These are phyloP conservation scores for Periplaneta americana DNA, from an alignment of 1,140 invertebrate genomes.

Conservation along the genomic window DNA sequence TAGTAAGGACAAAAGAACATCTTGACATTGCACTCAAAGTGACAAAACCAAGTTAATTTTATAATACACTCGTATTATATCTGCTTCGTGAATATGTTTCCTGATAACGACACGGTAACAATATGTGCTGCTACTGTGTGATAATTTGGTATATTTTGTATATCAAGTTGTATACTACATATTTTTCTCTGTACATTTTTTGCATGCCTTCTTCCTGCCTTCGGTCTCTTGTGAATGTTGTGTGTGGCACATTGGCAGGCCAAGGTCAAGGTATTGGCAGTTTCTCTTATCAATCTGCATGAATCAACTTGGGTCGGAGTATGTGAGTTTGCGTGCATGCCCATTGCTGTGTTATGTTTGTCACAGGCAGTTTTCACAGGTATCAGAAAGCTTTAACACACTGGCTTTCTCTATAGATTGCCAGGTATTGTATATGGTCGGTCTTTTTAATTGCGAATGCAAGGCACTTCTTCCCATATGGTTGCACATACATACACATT, in stretches of 20 bases:
- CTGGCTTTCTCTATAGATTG: no score
- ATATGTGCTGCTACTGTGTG: neutral
- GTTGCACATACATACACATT: neutral
- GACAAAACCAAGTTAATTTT: no score
- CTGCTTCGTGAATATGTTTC: no score
- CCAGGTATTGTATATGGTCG: no score
- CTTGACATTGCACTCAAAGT: no score
- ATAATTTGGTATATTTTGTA: neutral
- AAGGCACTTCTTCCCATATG: neutral
- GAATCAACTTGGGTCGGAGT: neutral
- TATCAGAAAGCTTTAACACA: no score
- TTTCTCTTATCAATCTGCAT: conserved; percentile 28
- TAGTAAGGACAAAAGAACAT: no score
- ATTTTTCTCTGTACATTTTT: conserved; percentile 48
- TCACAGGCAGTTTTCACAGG: neutral
- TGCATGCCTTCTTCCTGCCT: conserved; percentile 48
- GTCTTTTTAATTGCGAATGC: no score
- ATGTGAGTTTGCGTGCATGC: neutral
- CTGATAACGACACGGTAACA: neutral
- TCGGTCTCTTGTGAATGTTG: conserved; percentile 49
- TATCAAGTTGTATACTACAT: conserved; percentile 15
- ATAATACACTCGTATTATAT: no score
- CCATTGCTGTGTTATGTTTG: neutral
- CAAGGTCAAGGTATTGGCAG: conserved; percentile 52
- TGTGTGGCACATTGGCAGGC: conserved; percentile 52